These are phyloP conservation scores for Zapus hudsonius DNA, from an alignment of 2,113 vertebrate species.

Conservation along the genomic window DNA sequence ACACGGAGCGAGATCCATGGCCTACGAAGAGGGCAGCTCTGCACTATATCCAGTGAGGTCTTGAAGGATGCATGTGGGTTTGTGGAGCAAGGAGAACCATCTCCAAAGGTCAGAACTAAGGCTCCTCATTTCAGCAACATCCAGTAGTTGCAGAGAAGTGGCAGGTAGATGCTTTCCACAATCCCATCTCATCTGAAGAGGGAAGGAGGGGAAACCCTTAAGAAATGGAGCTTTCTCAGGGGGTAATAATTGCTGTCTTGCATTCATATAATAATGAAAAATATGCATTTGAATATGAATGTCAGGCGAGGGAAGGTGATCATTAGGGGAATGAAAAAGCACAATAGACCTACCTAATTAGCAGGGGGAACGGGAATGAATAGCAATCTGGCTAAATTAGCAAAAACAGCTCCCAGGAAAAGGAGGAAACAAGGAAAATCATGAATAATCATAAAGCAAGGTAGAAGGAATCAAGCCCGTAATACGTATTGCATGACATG, in stretches of 20 bases:
- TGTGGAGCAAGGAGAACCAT: neutral
- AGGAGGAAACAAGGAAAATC: conserved; percentile 33
- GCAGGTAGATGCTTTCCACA: neutral
- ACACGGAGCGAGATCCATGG: neutral
- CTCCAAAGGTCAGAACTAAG: neutral
- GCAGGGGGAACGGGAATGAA: conserved; percentile 5
- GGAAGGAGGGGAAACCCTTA: neutral
- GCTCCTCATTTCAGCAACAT: neutral
- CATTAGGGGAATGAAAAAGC: conserved; percentile 49
- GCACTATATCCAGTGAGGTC: neutral
- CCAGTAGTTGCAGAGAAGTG: neutral
- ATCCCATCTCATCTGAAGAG: neutral
- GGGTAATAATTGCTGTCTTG: conserved; percentile 40
- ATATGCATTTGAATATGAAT: conserved; percentile 65
- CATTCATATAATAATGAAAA: conserved; percentile 44
- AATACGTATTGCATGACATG: neutral
- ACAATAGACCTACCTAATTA: conserved; percentile 58
- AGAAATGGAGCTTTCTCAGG: neutral
- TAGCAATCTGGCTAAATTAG: conserved; percentile 17
- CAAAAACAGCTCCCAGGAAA: conserved; percentile 54
- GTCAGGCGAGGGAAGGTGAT: conserved; percentile 46
- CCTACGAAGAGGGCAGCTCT: neutral
- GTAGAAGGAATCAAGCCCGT: neutral
- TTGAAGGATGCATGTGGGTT: neutral
- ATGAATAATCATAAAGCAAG: conserved; percentile 50